Conservation (phyloP, 2,113 vertebrate genomes). For the Plotosus lineatus region DNA sequence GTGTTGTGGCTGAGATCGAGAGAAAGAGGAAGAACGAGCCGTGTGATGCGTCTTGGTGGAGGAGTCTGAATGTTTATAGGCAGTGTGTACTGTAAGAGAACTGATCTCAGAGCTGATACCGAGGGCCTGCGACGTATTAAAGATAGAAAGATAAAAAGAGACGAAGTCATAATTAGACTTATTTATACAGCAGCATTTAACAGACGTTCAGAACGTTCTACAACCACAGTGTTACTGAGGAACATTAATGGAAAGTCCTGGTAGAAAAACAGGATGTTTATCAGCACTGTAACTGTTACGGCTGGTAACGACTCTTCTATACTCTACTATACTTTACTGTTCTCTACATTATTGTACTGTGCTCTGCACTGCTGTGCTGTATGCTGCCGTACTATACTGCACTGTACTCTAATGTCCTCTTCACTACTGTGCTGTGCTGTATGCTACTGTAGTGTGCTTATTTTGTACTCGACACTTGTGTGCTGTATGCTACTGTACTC, state of each 20-base stretch:
- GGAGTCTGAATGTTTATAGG: conserved; percentile 11
- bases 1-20: conserved; percentile 18
- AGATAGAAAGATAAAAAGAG: not conserved
- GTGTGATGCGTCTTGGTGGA: not conserved
- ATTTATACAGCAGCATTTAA: too few species aligned
- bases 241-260: not conserved
- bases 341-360: too few species aligned
- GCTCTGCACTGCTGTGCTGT: too few species aligned
- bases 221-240: not conserved
- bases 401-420: too few species aligned
- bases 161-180: too few species aligned
- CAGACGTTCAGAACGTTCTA: too few species aligned
- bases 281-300: not conserved
- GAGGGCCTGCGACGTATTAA: not conserved
- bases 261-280: conserved; percentile 11
- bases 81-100: not conserved
- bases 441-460: too few species aligned
- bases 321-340: not conserved
- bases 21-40: conserved; percentile 9
- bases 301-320: not conserved
- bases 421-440: too few species aligned
- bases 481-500: too few species aligned
- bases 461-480: too few species aligned
- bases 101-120: not conserved
- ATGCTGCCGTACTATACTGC: too few species aligned